A percentile compares a stretch with the other conserved stretches of the same genome.
Evolutionary conservation across 2,113 vertebrate species (phyloP).

Genomic region (Tenrec ecaudatus): DNA sequence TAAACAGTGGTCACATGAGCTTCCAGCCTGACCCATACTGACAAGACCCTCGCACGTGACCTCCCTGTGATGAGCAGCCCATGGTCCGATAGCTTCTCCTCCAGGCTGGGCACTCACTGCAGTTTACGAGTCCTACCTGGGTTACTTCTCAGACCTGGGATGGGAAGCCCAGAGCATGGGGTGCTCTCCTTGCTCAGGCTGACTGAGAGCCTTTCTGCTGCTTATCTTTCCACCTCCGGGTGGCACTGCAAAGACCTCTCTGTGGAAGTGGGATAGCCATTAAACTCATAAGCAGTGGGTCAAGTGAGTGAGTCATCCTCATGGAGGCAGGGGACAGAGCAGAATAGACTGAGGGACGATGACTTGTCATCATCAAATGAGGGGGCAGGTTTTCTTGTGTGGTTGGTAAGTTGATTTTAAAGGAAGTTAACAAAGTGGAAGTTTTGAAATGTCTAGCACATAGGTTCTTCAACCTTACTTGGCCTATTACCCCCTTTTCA

Average conservation of each 20-base stretch:
- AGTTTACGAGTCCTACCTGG: too few relatives aligned
- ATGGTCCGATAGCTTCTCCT: neutral
- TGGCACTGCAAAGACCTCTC: neutral
- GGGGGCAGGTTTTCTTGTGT: constrained; percentile 2
- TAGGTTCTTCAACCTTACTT: too few relatives aligned
- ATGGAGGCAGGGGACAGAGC: neutral
- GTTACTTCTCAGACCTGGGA: neutral
- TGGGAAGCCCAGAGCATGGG: accelerated
- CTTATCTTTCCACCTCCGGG: neutral
- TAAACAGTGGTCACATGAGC: too few relatives aligned
- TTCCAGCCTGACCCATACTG: neutral
- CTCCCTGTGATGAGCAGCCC: neutral
- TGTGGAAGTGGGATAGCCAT: accelerated
- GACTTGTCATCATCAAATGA: neutral
- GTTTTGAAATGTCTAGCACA: neutral
- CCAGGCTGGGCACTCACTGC: accelerated
- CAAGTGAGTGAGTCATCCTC: neutral
- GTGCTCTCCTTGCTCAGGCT: neutral
- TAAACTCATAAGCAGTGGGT: neutral
- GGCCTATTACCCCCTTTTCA: too few relatives aligned
- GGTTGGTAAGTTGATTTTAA: constrained; percentile 46
- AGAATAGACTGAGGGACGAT: neutral
- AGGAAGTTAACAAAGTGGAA: constrained; percentile 29
- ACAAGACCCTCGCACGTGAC: neutral
- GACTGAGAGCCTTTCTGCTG: neutral